A percentile compares a stretch with the other conserved stretches of the same genome.
Conservation (phyloP, 2,113 vertebrate genomes). For the Cardinalis cardinalis region DNA sequence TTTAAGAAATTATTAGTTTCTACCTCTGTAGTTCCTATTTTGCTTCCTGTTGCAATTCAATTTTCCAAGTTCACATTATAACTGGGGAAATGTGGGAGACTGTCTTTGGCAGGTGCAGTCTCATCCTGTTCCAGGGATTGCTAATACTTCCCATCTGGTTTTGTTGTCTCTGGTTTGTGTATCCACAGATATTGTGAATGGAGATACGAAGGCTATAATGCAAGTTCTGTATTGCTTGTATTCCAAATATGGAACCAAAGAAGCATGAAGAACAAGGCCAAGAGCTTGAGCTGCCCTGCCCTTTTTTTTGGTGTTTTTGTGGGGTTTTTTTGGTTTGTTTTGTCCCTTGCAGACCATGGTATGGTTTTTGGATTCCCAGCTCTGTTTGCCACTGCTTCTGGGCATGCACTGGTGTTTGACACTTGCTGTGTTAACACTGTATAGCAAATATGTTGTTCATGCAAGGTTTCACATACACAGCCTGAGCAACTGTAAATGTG, state of each 20-base stretch:
- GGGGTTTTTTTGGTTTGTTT: too few relatives aligned
- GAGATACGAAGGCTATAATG: conserved; percentile 76
- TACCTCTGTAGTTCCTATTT: not conserved
- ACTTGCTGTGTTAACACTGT: not conserved
- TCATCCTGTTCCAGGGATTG: not conserved
- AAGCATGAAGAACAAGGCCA: conserved; percentile 35
- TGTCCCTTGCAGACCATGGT: accelerated
- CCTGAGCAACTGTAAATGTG: not conserved
- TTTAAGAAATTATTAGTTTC: not conserved
- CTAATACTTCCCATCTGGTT: not conserved
- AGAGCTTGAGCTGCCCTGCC: not conserved
- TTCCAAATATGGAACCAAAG: conserved; percentile 76
- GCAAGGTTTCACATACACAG: not conserved
- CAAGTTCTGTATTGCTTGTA: conserved; percentile 85
- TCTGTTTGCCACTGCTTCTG: not conserved
- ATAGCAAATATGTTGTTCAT: not conserved
- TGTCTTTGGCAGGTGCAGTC: not conserved
- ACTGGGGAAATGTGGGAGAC: not conserved
- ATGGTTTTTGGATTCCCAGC: not conserved
- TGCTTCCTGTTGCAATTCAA: not conserved
- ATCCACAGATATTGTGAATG: conserved; percentile 83
- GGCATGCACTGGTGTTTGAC: not conserved
- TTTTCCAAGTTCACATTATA: not conserved
- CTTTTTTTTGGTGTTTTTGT: too few relatives aligned
- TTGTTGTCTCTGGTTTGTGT: not conserved